A percentile compares a stretch with the other conserved stretches of the same genome.
Evolutionary conservation across 2,888 invertebrate species (phyloP).

Genomic region (Pyralis farinalis): DNA sequence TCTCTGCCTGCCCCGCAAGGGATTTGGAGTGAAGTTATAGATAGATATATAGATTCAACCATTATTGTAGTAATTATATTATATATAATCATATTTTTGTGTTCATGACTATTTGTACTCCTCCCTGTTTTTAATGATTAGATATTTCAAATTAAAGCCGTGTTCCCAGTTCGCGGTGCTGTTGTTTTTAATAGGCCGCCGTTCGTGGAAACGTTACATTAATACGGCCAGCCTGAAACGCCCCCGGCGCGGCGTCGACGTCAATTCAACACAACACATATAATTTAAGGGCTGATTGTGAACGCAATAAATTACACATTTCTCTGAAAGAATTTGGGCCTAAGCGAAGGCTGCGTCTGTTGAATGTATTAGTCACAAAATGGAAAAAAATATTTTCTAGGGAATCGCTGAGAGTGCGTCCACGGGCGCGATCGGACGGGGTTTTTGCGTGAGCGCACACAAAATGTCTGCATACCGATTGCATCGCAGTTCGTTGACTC

Average conservation of each 20-base stretch:
- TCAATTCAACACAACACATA: conserved; percentile 2
- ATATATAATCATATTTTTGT: too few species aligned
- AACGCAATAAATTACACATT: conserved; percentile 6
- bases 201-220: conserved; percentile 2
- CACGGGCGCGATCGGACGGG: neutral
- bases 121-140: too few species aligned
- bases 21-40: too few species aligned
- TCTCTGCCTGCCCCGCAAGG: too few species aligned
- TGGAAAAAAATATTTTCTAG: neutral
- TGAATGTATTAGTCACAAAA: conserved; percentile 6
- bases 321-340: neutral
- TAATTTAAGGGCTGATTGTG: neutral
- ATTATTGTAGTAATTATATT: too few species aligned
- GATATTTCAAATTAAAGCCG: too few species aligned
- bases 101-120: too few species aligned
- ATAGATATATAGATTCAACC: too few species aligned
- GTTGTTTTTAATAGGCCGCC: neutral
- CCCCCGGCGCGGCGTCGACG: neutral
- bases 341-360: neutral
- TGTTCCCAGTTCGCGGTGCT: neutral
- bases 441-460: neutral
- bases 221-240: too few species aligned
- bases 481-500: neutral
- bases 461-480: neutral
- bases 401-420: neutral